phyloP scores from a whole-genome alignment of 2,888 invertebrate genomes.

The Deladenus siricidicola region DNA sequence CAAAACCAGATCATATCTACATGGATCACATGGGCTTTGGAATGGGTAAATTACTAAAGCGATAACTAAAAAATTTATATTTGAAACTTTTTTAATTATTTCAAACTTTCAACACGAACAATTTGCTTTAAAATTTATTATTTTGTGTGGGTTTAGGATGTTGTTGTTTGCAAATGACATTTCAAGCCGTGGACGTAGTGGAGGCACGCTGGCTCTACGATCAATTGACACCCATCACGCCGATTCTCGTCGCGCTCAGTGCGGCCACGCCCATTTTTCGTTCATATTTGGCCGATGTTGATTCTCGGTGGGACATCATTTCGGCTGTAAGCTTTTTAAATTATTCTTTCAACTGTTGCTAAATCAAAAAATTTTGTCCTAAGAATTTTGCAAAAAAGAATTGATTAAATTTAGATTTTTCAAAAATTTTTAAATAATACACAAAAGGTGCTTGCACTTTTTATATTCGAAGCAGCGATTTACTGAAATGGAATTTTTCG shows the following conservation, averaged over 20 bases:
- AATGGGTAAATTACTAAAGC: constrained; percentile 80
- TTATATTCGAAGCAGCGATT: no score
- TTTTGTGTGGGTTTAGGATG: constrained; percentile 15
- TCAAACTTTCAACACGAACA: no score
- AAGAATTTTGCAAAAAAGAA: background rate
- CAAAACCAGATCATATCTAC: constrained; percentile 81
- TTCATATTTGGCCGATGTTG: constrained; percentile 85
- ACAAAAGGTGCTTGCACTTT: no score
- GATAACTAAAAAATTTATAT: no score
- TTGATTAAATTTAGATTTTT: no score
- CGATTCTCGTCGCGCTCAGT: constrained; percentile 92
- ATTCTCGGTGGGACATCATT: constrained; percentile 96
- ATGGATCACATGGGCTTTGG: constrained; percentile 99
- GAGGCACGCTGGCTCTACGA: constrained; percentile 94
- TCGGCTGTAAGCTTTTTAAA: constrained; percentile 59
- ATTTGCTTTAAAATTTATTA: background rate
- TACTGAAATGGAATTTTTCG: no score
- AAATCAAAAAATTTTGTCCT: background rate
- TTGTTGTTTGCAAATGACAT: constrained; percentile 58
- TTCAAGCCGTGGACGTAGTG: constrained; percentile 81
- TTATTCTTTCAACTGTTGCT: background rate
- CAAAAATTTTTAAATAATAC: no score
- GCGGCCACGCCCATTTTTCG: constrained; percentile 91
- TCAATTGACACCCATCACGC: constrained; percentile 89
- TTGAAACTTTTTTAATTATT: background rate